Percentiles rank a stretch among this genome's conserved stretches.
phyloP scores from a whole-genome alignment of 2,113 vertebrate species.

The Catagonus wagneri region DNA sequence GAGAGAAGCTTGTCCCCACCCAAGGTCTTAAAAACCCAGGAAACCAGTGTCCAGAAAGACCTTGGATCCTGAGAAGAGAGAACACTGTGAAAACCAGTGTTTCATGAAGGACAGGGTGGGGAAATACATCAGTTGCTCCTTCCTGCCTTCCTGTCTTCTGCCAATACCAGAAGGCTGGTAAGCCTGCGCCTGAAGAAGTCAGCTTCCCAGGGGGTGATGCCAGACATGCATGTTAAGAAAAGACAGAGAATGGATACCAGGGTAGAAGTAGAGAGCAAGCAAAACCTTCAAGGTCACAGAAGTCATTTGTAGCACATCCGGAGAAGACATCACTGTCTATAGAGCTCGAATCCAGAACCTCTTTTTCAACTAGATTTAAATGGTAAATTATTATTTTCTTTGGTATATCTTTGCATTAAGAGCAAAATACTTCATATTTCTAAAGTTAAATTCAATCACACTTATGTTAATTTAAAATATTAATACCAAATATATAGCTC shows the following conservation, averaged over 20 bases:
- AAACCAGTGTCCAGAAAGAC: neutral
- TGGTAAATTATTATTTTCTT: neutral
- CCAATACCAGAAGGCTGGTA: neutral
- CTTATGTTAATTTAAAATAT: slow-evolving; percentile 6
- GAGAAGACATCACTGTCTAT: accelerated
- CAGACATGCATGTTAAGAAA: neutral
- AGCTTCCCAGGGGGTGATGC: neutral
- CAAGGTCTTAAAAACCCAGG: neutral
- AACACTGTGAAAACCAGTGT: neutral
- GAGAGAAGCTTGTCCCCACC: neutral
- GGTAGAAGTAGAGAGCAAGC: neutral
- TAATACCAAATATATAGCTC: neutral
- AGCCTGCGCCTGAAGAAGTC: neutral
- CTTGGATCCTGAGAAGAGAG: no score
- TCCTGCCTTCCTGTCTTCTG: neutral
- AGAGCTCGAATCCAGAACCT: neutral
- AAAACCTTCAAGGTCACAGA: neutral
- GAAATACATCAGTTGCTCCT: accelerated
- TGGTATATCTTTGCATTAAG: neutral
- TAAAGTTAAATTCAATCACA: neutral
- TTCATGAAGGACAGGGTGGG: accelerated
- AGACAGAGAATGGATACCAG: neutral
- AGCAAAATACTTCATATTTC: neutral
- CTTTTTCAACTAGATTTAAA: neutral
- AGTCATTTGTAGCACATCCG: neutral